A percentile compares a stretch with the other conserved stretches of the same genome.
Conservation (phyloP, 2,113 vertebrate species). For the Capra hircus region DNA sequence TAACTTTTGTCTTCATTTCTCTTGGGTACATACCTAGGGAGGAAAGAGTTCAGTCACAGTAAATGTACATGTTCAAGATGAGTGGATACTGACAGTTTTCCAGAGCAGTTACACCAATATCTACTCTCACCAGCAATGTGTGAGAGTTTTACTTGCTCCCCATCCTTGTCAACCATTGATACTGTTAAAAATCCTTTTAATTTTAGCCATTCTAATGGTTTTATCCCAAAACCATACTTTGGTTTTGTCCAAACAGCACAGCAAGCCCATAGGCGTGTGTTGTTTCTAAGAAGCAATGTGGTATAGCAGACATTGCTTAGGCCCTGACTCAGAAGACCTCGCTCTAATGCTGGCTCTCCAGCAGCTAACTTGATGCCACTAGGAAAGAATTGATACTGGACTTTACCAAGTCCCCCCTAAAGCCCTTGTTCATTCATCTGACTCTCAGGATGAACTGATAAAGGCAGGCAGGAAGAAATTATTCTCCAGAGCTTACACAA, state of each 20-base stretch:
- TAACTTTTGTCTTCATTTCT: not conserved
- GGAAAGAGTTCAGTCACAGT: not conserved
- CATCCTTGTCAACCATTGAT: not conserved
- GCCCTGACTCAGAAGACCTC: not conserved
- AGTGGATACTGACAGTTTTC: not conserved
- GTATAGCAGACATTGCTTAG: not conserved
- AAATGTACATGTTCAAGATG: not conserved
- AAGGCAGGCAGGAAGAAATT: not conserved
- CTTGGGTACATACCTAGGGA: not conserved
- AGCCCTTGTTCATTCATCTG: not conserved
- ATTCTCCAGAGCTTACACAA: not conserved
- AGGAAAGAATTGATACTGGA: not conserved
- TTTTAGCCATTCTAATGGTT: not conserved
- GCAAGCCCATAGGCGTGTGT: not conserved
- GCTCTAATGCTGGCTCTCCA: not conserved
- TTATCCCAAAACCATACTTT: not conserved
- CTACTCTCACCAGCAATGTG: not conserved
- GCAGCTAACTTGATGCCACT: not conserved
- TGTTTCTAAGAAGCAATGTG: not conserved
- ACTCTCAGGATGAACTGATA: not conserved
- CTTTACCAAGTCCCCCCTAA: not conserved
- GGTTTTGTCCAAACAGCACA: not conserved
- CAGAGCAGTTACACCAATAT: not conserved
- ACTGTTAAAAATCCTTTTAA: not conserved
- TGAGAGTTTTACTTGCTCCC: not conserved